Conservation (phyloP, 2,888 invertebrate genomes). For the Morpho deidamia region DNA sequence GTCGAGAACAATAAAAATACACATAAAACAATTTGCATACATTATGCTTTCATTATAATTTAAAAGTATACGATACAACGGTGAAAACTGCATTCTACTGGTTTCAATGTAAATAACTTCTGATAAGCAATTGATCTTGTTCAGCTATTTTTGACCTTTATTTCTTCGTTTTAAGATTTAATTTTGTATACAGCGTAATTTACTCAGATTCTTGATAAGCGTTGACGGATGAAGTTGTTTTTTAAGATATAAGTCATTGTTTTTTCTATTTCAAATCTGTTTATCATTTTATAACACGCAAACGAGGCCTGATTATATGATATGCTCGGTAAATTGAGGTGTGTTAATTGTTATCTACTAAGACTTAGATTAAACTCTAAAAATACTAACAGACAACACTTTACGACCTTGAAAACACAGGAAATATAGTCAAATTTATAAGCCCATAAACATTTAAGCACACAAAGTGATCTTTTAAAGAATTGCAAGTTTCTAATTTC, state of each 20-base stretch:
- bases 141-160: neutral
- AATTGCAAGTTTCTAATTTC: no score
- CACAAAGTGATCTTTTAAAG: no score
- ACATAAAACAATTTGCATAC: conserved; percentile 25
- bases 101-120: conserved; percentile 16
- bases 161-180: neutral
- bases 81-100: conserved; percentile 26
- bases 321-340: conserved; percentile 11
- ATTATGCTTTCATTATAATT: conserved; percentile 24
- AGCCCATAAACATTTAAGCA: no score
- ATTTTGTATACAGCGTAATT: neutral
- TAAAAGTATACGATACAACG: conserved; percentile 19
- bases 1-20: conserved; percentile 20
- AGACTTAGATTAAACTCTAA: conserved; percentile 4
- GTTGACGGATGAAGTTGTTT: conserved; percentile 30
- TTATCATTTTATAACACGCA: conserved; percentile 20
- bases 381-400: neutral
- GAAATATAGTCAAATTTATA: no score
- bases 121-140: conserved; percentile 1
- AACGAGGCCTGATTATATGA: conserved; percentile 16
- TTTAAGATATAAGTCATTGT: conserved; percentile 25
- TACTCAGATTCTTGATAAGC: conserved; percentile 23
- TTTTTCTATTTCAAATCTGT: conserved; percentile 18
- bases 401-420: no score
- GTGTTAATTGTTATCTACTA: conserved; percentile 11